Evolutionary conservation across 2,888 invertebrate species (phyloP).

Genomic region (Noctua fimbriata): DNA sequence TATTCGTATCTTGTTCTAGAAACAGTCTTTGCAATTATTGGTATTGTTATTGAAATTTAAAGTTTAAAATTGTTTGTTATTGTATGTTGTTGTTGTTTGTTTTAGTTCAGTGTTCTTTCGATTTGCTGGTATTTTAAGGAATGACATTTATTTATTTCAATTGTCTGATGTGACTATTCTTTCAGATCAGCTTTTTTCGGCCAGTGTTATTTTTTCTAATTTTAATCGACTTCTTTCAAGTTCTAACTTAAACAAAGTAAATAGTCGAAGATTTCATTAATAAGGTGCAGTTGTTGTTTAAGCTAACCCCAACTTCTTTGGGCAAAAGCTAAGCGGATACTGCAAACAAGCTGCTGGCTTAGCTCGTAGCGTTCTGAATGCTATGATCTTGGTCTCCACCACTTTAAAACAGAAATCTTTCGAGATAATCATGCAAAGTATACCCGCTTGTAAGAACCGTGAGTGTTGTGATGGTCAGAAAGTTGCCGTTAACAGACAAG

Average conservation of each 20-base stretch:
- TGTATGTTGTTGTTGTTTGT: no score
- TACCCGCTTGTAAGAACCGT: no score
- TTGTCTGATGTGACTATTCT: constrained; percentile 42
- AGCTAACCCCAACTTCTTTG: no score
- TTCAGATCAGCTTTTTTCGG: constrained; percentile 22
- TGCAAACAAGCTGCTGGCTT: neutral
- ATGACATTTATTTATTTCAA: constrained; percentile 69
- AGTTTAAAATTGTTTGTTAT: constrained; percentile 15
- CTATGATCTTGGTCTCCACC: neutral
- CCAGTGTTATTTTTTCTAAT: constrained; percentile 31
- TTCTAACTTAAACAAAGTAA: neutral
- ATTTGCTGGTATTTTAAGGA: constrained; percentile 77
- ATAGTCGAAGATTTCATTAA: neutral
- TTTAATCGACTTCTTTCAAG: neutral
- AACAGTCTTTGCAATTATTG: constrained; percentile 76
- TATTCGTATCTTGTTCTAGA: constrained; percentile 63
- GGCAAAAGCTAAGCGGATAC: neutral
- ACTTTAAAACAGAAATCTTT: neutral
- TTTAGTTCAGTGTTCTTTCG: constrained; percentile 41
- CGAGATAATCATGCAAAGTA: no score
- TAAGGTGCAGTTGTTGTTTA: neutral
- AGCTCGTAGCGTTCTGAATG: neutral
- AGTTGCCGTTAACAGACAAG: no score
- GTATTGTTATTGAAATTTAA: constrained; percentile 45
- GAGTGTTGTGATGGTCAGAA: no score